Evolutionary conservation across 1,140 invertebrate species (phyloP).

Genomic region (Papilio polytes): DNA sequence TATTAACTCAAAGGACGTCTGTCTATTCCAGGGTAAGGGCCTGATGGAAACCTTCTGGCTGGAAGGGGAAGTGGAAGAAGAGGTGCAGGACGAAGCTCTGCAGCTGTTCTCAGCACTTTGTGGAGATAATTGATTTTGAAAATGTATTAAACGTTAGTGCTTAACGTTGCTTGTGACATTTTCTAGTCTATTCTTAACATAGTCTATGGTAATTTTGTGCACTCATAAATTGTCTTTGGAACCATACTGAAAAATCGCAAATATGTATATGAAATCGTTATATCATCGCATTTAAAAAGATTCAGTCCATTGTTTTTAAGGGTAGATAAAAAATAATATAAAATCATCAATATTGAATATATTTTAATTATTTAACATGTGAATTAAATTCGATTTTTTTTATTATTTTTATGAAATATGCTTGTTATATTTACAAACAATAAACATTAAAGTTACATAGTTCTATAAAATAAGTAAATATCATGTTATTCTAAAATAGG

Average conservation of each 20-base stretch:
- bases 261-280: too few relatives aligned
- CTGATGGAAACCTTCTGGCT: constrained; percentile 95
- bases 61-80: constrained; percentile 82
- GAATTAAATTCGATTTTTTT: constrained; percentile 71
- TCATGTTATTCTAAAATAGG: background rate
- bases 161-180: background rate
- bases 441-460: constrained; percentile 25
- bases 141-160: background rate
- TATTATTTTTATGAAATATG: constrained; percentile 47
- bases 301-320: background rate
- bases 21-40: constrained; percentile 90
- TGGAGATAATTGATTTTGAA: constrained; percentile 58
- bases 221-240: too few relatives aligned
- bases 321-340: background rate
- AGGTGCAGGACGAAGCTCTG: constrained; percentile 72
- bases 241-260: too few relatives aligned
- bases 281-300: too few relatives aligned
- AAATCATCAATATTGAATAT: constrained; percentile 51
- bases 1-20: too few relatives aligned
- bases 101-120: constrained; percentile 71
- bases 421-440: constrained; percentile 39
- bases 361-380: constrained; percentile 74
- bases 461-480: background rate
- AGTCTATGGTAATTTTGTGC: too few relatives aligned
- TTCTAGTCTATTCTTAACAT: constrained; percentile 1